These are phyloP conservation scores for Daubentonia madagascariensis DNA, from an alignment of 2,113 vertebrate species.

Conservation along the genomic window DNA sequence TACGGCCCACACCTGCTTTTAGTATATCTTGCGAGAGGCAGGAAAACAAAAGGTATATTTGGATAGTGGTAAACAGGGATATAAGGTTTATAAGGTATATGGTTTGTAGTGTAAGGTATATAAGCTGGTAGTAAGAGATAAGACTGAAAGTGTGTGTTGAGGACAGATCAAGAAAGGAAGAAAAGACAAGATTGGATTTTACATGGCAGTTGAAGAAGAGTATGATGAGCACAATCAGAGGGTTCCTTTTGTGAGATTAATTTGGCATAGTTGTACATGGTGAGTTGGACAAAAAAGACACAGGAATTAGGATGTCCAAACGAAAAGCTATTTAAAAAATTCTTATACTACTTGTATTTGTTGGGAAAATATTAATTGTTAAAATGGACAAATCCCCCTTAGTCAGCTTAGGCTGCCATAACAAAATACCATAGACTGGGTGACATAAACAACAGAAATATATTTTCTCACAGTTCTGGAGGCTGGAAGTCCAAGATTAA, in stretches of 20 bases:
- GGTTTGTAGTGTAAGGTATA: background rate
- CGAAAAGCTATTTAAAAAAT: slow-evolving; percentile 3
- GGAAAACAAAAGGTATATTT: background rate
- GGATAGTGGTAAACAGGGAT: background rate
- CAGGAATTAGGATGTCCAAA: background rate
- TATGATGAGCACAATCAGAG: background rate
- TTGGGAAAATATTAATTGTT: background rate
- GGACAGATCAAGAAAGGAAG: background rate
- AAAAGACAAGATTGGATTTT: background rate
- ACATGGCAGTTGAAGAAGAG: background rate
- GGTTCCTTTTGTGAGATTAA: slow-evolving; percentile 6
- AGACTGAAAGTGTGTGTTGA: background rate
- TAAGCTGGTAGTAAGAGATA: background rate
- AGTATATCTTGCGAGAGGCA: background rate
- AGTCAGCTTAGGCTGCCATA: background rate
- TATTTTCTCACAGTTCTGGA: background rate
- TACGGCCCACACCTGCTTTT: background rate
- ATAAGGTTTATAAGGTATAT: background rate
- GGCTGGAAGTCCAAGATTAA: background rate
- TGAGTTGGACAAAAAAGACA: background rate
- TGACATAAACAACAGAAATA: background rate
- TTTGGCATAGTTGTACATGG: background rate
- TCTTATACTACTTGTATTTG: background rate
- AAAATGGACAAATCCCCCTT: background rate
- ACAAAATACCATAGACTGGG: background rate